A percentile compares a stretch with the other conserved stretches of the same genome.
phyloP scores from a whole-genome alignment of 2,888 invertebrate genomes.

The Macrosoma leucophasiata region DNA sequence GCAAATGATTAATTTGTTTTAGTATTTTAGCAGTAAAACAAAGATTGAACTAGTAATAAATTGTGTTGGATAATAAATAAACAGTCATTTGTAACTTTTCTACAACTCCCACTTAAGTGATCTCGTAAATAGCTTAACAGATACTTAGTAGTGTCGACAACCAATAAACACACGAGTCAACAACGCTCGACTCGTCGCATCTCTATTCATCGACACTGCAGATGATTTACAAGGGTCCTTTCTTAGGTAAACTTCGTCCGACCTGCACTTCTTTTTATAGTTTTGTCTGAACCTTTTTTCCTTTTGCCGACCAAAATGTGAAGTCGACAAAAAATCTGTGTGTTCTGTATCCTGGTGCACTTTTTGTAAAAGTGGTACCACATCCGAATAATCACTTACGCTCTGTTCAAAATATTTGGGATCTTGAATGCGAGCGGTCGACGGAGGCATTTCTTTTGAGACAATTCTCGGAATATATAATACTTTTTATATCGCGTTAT shows the following conservation, averaged over 20 bases:
- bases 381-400: constrained; percentile 74
- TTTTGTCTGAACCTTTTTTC: constrained; percentile 67
- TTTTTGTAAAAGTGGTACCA: constrained; percentile 71
- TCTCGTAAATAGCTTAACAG: constrained; percentile 61
- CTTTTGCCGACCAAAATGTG: constrained; percentile 66
- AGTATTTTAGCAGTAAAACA: too few species aligned
- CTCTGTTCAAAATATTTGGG: constrained; percentile 72
- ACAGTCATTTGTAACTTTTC: constrained; percentile 28
- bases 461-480: constrained; percentile 54
- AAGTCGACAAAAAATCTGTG: constrained; percentile 65
- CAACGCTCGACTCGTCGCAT: constrained; percentile 58
- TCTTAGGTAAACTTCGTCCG: constrained; percentile 71
- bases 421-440: constrained; percentile 56
- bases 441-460: constrained; percentile 55
- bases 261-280: constrained; percentile 71
- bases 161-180: constrained; percentile 71
- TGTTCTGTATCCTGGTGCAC: constrained; percentile 70
- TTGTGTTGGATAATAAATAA: constrained; percentile 3
- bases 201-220: constrained; percentile 62
- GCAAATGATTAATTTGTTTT: too few species aligned
- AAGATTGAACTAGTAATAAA: constrained; percentile 3
- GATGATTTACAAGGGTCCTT: constrained; percentile 76
- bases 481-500: constrained; percentile 35
- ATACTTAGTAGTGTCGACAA: constrained; percentile 66
- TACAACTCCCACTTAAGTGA: constrained; percentile 44